Evolutionary conservation across 2,113 vertebrate genomes (phyloP).

Genomic region (Pterocles orientalis): DNA sequence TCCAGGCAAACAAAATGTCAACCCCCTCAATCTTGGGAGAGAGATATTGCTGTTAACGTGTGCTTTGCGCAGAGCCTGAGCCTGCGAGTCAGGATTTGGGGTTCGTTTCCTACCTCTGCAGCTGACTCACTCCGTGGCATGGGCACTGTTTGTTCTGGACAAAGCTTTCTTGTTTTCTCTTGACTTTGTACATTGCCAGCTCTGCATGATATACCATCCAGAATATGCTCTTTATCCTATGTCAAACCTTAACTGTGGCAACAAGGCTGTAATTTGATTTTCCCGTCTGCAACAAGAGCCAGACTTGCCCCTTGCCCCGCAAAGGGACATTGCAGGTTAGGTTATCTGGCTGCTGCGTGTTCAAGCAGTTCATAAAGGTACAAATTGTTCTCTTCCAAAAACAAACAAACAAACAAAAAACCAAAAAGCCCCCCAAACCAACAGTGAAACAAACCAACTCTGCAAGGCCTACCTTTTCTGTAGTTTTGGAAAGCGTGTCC

Average conservation of each 20-base stretch:
- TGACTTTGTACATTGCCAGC: neutral
- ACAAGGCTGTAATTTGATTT: neutral
- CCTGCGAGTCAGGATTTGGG: neutral
- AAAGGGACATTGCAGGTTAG: neutral
- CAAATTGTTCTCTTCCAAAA: neutral
- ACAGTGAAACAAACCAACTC: neutral
- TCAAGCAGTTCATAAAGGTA: neutral
- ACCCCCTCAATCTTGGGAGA: constrained; percentile 22
- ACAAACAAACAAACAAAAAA: neutral
- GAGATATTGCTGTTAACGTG: neutral
- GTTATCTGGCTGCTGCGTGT: neutral
- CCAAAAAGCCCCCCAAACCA: neutral
- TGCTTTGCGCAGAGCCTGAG: neutral
- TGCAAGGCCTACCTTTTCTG: neutral
- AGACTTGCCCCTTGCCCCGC: neutral
- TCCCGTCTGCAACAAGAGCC: neutral
- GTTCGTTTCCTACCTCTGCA: neutral
- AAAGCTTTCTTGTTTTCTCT: constrained; percentile 6
- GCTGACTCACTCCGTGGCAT: neutral
- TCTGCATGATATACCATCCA: neutral
- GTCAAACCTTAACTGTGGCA: neutral
- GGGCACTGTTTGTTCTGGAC: constrained; percentile 29
- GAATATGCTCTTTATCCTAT: neutral
- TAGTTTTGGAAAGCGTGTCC: neutral
- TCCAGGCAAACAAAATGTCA: constrained; percentile 12